Evolutionary conservation across 1,140 invertebrate genomes (phyloP).

Genomic region (Sminthurinus signatus): DNA sequence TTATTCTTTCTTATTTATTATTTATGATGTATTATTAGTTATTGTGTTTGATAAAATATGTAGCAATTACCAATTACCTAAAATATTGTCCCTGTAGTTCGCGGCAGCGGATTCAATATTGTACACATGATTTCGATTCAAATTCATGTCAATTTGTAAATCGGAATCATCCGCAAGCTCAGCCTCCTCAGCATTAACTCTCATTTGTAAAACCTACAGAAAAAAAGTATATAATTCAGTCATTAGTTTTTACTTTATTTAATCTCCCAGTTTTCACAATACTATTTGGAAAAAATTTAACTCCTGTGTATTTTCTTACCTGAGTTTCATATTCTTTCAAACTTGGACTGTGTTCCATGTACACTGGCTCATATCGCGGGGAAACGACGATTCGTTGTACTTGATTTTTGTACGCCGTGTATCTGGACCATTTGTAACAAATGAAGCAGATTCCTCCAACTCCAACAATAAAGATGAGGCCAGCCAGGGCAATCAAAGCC

Average conservation of each 20-base stretch:
- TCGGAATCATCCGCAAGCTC: conserved; percentile 41
- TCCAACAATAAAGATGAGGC: conserved; percentile 75
- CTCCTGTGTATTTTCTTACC: conserved; percentile 42
- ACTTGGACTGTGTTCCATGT: conserved; percentile 49
- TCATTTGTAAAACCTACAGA: conserved; percentile 77
- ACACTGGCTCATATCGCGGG: conserved; percentile 57
- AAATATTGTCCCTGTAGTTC: conserved; percentile 54
- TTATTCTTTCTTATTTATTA: too few relatives aligned
- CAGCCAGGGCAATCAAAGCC: conserved; percentile 75
- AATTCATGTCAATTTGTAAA: conserved; percentile 59
- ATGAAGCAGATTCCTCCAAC: conserved; percentile 82
- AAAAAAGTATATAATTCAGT: too few relatives aligned
- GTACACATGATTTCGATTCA: conserved; percentile 79
- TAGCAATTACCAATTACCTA: conserved; percentile 8
- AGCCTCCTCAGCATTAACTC: conserved; percentile 51
- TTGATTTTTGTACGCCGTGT: conserved; percentile 70
- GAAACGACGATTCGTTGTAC: conserved; percentile 65
- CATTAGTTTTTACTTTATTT: too few relatives aligned
- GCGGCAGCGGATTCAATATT: conserved; percentile 74
- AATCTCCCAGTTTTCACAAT: background rate
- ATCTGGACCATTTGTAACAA: conserved; percentile 84
- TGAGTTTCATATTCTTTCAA: conserved; percentile 80
- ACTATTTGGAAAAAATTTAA: conserved; percentile 5
- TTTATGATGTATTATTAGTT: too few relatives aligned
- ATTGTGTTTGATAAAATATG: background rate